Percentiles rank a stretch among this genome's conserved stretches.
Evolutionary conservation across 2,797 vertebrate species (phyloP).

Genomic region (Telmatherina bonti): DNA sequence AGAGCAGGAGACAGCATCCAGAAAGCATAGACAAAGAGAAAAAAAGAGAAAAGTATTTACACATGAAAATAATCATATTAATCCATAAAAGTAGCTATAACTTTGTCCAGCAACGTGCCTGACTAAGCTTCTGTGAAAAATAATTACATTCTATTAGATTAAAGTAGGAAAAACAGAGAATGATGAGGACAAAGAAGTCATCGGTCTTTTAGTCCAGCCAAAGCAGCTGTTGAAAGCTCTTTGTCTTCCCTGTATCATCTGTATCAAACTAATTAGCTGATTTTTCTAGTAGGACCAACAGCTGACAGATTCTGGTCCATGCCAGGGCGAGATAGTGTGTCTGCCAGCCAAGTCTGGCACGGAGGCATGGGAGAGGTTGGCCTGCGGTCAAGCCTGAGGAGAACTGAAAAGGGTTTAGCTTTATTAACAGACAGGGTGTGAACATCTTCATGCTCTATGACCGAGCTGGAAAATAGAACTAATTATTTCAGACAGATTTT

Average conservation of each 20-base stretch:
- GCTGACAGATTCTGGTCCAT: conserved; percentile 47
- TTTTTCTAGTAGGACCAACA: conserved; percentile 50
- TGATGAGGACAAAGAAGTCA: conserved; percentile 2
- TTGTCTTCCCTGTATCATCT: conserved; percentile 46
- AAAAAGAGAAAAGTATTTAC: neutral
- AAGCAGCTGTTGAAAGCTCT: conserved; percentile 31
- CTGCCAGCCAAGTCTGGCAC: conserved; percentile 59
- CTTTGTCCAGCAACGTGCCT: neutral
- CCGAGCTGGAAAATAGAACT: neutral
- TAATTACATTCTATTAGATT: neutral
- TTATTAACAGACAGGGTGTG: conserved; percentile 33
- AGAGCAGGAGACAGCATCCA: conserved; percentile 26
- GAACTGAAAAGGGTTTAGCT: conserved; percentile 32
- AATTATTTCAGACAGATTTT: conserved; percentile 22
- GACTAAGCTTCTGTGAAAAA: neutral
- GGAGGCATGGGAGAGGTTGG: conserved; percentile 35
- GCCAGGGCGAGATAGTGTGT: conserved; percentile 47
- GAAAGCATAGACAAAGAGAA: neutral
- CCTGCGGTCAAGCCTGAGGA: conserved; percentile 34
- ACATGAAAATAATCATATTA: neutral
- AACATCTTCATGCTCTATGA: conserved; percentile 34
- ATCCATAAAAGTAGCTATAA: neutral
- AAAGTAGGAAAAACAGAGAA: neutral
- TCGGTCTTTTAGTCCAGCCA: conserved; percentile 16
- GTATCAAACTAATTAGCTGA: conserved; percentile 63